A percentile compares a stretch with the other conserved stretches of the same genome.
These are phyloP conservation scores for Tupiocoris notatus DNA, from an alignment of 2,888 invertebrate species.

Conservation along the genomic window DNA sequence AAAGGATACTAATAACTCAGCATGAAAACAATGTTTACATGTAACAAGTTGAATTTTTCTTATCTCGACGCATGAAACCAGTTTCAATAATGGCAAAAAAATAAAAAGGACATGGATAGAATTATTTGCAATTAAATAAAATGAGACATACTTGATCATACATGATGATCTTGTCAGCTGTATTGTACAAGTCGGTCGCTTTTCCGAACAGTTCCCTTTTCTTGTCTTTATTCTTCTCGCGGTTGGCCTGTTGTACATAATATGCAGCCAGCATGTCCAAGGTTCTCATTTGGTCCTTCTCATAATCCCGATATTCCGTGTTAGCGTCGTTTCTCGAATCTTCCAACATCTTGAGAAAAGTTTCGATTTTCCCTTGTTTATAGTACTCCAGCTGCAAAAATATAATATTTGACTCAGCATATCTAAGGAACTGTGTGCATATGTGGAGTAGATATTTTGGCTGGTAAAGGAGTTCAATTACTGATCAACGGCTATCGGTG, in stretches of 20 bases:
- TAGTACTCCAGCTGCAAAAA: slow-evolving; percentile 91
- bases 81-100: too few relatives aligned
- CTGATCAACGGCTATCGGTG: too few relatives aligned
- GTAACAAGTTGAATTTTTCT: too few relatives aligned
- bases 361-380: slow-evolving; percentile 86
- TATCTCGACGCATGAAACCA: too few relatives aligned
- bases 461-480: too few relatives aligned
- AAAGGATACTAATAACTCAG: too few relatives aligned
- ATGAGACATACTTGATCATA: slow-evolving; percentile 80
- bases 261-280: slow-evolving; percentile 97
- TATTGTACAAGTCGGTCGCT: slow-evolving; percentile 95
- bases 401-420: too few relatives aligned
- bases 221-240: slow-evolving; percentile 91
- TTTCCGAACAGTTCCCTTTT: slow-evolving; percentile 92
- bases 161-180: slow-evolving; percentile 99
- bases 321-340: slow-evolving; percentile 82
- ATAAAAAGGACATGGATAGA: too few relatives aligned
- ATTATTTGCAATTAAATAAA: too few relatives aligned
- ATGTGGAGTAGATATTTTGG: too few relatives aligned
- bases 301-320: slow-evolving; percentile 83
- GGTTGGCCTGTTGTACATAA: slow-evolving; percentile 94
- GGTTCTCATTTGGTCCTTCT: slow-evolving; percentile 96
- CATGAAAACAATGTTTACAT: too few relatives aligned
- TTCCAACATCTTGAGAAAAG: slow-evolving; percentile 93
- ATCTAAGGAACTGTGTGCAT: too few relatives aligned